Evolutionary conservation across 2,888 invertebrate genomes (phyloP), one percentile per base, ranked within the genome.

Genomic region (Steinernema carpocapsae): DNA sequence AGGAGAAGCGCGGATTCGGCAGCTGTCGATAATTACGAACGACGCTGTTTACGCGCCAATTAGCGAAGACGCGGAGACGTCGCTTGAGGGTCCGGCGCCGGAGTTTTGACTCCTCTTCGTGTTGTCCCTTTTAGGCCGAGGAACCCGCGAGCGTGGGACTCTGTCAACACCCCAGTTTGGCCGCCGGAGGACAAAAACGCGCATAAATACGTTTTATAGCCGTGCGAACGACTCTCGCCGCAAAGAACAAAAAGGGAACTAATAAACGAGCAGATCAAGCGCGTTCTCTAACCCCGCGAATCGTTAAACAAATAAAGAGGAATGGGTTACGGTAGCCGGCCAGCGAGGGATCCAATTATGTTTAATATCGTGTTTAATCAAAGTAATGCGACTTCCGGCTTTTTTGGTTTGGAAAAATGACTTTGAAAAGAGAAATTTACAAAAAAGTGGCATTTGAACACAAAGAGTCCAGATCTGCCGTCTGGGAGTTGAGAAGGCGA

Each of bases 11-110:
- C 12, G 56, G 56, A 56, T 56, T 56, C 37, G 64, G 26, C 29
- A 37, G 37, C 37, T 10, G 37, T 6, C 17, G 64, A 64, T 64
- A 64, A 64, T 64, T 64, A 64, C 64, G 64, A 64, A 64, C 64
- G 37, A 37, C 37, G 32, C 64, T 64, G 64, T 64, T 64, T 64
- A 64, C 64, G 64, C 64, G 64, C 64, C 64, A 64, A 64, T 64
- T 64, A 64, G 64, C 32, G n/a, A 37, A 37, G 37, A 19, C 56
- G 56, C 26, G 48, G n/a, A n/a, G n/a, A 48, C 48, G 48, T 48
- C 48, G 48, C 19, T 14, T 48, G 48, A 48, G 19, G 24, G 56
- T 56, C 26, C 24, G 26, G 22, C 4, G 48, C 48, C 7, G 7
- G 64, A 64, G 26, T 64, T 64, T 32, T 32, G 32, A 29, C 29